Base-by-base conservation (phyloP, 2,113 vertebrate species). In the Puntigrus tetrazona region DNA sequence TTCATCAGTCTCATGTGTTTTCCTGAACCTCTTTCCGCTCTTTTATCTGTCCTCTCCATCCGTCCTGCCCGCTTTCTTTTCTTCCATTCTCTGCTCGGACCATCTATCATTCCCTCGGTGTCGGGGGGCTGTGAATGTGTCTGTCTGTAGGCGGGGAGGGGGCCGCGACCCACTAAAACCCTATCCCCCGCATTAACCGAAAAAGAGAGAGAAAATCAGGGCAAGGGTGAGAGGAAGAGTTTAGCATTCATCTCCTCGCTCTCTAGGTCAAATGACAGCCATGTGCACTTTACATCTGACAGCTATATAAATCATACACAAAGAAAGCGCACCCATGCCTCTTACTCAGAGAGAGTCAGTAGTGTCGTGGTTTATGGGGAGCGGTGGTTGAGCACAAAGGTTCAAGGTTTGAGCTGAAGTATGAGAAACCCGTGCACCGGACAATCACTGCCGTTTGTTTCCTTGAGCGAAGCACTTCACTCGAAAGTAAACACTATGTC, bases 21-120 rank as follows among this genome's bases (percentile, higher is more conserved):
- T 89, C 76, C 72, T 92, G 91, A 92, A 90, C 91, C 85, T 89
- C 86, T 90, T 93, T 90, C 72, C 87, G 84, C 84, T 86, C 43
- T 74, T 88, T 92, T 91, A 91, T 93, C 91, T 70, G 84, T 78
- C 79, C 38, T 85, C 78, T 86, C 88, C 88, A 91, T 87, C 89
- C 86, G 87, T 81, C 74, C 83, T 86, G 73, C 83, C 87, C 84
- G 75, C 85, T 84, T 83, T 88, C 78, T 86, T 84, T 84, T 88
- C 72, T 90, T 82, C 89, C 86, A 80, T 88, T 74, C 78, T 81
- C n/a, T 59, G 10, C 55, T 43, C 57, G 16, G 29, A 61, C 38
- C 43, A 74, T 73, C 76, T 72, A 38, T 77, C 50, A 55, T 43
- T 52, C 38, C 18, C 61, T 55, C 18, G 13, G 34, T 79, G 50